These are phyloP conservation scores for Phalacrocorax aristotelis DNA, from an alignment of 2,113 vertebrate genomes.

Conservation along the genomic window DNA sequence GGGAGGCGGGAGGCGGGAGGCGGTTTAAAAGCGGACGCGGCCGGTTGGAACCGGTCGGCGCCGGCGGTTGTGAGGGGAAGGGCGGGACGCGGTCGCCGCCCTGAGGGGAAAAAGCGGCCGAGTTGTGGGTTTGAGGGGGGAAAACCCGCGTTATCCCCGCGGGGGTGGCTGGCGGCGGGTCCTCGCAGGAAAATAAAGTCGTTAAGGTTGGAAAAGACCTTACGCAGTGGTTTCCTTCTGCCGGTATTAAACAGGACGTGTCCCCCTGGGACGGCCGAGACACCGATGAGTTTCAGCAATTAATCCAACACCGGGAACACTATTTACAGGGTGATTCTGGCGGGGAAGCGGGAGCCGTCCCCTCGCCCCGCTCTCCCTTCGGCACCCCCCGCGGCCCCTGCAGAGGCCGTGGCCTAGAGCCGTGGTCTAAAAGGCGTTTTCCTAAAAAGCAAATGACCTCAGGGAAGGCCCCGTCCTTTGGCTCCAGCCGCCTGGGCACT, in stretches of 20 bases:
- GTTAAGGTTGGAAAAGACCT: too few species aligned
- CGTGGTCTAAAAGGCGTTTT: background rate
- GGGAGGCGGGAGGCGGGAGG: too few species aligned
- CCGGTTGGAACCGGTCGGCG: background rate
- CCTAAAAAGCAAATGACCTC: too few species aligned
- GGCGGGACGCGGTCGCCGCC: accelerated
- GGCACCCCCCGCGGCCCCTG: background rate
- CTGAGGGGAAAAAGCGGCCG: background rate
- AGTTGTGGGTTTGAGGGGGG: background rate
- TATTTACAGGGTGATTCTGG: background rate
- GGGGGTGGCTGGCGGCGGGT: background rate
- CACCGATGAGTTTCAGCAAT: background rate
- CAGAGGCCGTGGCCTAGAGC: background rate
- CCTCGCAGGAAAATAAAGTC: too few species aligned
- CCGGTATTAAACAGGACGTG: background rate
- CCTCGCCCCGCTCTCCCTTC: accelerated
- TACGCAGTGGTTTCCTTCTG: slow-evolving; percentile 9
- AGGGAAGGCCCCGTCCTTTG: background rate
- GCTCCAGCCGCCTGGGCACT: background rate
- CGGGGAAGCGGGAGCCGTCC: background rate
- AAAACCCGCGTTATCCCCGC: background rate
- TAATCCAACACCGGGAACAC: background rate
- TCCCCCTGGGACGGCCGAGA: background rate
- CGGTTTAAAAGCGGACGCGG: background rate
- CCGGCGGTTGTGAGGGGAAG: background rate